Evolutionary conservation across 2,113 vertebrate species (phyloP), one percentile per base, ranked within the genome.

Genomic region (Chaetodon auriga): DNA sequence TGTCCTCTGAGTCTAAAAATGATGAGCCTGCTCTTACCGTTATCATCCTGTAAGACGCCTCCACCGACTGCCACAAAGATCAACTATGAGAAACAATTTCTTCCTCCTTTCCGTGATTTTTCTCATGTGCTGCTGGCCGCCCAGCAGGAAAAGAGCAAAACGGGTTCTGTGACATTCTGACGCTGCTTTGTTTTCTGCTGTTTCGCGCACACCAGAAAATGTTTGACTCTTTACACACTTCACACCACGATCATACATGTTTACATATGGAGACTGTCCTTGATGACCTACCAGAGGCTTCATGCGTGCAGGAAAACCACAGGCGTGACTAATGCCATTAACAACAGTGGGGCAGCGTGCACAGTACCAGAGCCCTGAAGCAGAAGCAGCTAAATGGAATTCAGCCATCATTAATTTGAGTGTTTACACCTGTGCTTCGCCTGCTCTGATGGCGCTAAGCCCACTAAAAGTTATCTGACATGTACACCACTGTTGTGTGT

Each of bases 151-250:
- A 23, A 62, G 35, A 61, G 12, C 62, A 49, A 30, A 82, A 89
- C 91, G n/a, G 41, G 91, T 83, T 86, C 25, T 48, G 69, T 64
- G 16, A 38, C 86, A 91, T 91, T 87, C 81, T 79, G 13, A 62
- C 5, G 1, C 21, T 45, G 48, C 23, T 14, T 10, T 14, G 35
- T 5, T 15, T 18, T 54, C 43, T 62, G 23, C 54, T 55, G 2
- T 12, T 55, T 74, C 0, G n/a, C 3, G 63, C 35, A 45, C 9
- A 57, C 25, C 38, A 30, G 30, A 36, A 36, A 21, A 15, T 1
- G 41, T 80, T 49, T 72, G n/a, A 2, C n/a, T 13, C 23, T 51
- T 3, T 2, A 4, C 1, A 6, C 21, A 1, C 16, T 7, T 30
- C 4, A 7, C 30, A 21, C 19, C 1, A n/a, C 8, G 6, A 14